These are phyloP conservation scores for Panulirus ornatus DNA, from an alignment of 1,140 invertebrate species.

Conservation along the genomic window DNA sequence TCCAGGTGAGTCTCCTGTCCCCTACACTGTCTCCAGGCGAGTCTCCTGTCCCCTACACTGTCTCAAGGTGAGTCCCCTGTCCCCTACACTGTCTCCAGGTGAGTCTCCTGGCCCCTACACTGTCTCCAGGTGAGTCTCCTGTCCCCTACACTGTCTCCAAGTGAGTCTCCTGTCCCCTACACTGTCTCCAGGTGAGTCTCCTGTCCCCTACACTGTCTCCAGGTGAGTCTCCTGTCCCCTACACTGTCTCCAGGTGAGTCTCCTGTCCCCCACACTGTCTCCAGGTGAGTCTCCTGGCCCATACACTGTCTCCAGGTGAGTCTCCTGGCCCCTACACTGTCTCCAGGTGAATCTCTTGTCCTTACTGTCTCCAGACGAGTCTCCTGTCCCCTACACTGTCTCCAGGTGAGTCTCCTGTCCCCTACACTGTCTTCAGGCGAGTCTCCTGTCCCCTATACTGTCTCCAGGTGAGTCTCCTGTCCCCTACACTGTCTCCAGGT, in stretches of 20 bases:
- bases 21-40: too few relatives aligned
- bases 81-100: too few relatives aligned
- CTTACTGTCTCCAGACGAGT: background rate
- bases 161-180: background rate
- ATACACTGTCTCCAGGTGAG: background rate
- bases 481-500: slow-evolving; percentile 1
- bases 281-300: background rate
- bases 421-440: background rate
- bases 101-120: too few relatives aligned
- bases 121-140: too few relatives aligned
- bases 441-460: background rate
- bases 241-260: background rate
- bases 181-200: background rate
- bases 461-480: background rate
- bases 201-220: background rate
- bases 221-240: background rate
- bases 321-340: background rate
- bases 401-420: background rate
- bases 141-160: background rate
- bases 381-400: background rate
- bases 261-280: background rate
- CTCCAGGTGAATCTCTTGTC: background rate
- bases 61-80: too few relatives aligned
- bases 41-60: too few relatives aligned
- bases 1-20: too few relatives aligned